Conservation (phyloP, 2,888 invertebrate genomes). For the Acheta domesticus region DNA sequence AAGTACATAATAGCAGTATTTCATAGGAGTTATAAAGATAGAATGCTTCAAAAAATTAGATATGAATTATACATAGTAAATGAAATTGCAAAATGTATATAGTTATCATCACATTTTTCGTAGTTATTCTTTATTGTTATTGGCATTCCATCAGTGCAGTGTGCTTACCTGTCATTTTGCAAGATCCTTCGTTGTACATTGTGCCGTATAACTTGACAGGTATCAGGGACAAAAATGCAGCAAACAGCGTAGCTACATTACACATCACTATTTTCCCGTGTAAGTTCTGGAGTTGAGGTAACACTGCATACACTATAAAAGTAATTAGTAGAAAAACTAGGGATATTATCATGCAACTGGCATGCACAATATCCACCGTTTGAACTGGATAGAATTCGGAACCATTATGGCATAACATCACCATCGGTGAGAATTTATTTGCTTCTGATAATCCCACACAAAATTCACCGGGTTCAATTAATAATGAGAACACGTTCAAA, state of each 20-base stretch:
- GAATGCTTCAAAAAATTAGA: no score
- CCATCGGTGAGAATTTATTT: neutral
- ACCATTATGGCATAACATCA: neutral
- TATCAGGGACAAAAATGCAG: slow-evolving; percentile 42
- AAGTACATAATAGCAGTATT: no score
- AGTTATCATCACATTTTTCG: no score
- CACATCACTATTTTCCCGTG: slow-evolving; percentile 45
- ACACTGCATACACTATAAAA: slow-evolving; percentile 43
- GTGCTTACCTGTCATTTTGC: slow-evolving; percentile 27
- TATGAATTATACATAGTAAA: no score
- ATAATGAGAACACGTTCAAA: slow-evolving; percentile 32
- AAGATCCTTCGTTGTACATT: neutral
- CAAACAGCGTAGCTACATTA: slow-evolving; percentile 42
- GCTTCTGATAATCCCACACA: neutral
- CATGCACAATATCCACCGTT: slow-evolving; percentile 31
- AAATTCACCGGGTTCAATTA: neutral
- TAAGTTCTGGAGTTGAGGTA: slow-evolving; percentile 45
- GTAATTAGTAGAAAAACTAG: slow-evolving; percentile 44
- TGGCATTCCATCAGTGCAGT: no score
- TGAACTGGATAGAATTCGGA: neutral
- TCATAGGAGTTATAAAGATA: no score
- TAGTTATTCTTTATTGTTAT: no score
- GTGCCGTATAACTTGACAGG: slow-evolving; percentile 37
- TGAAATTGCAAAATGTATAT: no score
- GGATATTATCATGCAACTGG: slow-evolving; percentile 43